Conservation (phyloP, 2,888 invertebrate genomes). For the Augochlorella aurata region DNA sequence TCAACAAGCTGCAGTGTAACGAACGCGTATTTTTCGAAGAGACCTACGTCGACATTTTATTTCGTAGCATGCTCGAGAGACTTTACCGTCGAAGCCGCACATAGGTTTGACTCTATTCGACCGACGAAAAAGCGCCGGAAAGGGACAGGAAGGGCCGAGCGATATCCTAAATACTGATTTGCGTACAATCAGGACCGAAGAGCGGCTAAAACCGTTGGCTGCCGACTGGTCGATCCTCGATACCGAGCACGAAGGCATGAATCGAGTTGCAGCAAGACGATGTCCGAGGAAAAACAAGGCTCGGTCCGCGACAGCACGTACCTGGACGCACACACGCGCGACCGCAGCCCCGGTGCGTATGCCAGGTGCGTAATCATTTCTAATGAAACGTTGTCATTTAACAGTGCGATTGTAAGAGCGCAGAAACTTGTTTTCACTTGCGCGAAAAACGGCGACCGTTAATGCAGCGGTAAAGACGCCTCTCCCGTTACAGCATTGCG, state of each 20-base stretch:
- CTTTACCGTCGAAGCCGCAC: too few species aligned
- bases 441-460: conserved; percentile 82
- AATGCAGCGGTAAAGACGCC: conserved; percentile 82
- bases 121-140: too few species aligned
- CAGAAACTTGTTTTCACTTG: conserved; percentile 80
- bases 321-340: conserved; percentile 28
- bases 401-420: conserved; percentile 77
- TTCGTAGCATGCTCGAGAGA: too few species aligned
- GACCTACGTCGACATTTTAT: background rate
- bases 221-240: conserved; percentile 28
- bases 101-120: too few species aligned
- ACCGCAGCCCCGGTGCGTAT: conserved; percentile 30
- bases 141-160: background rate
- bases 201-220: background rate
- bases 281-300: conserved; percentile 47
- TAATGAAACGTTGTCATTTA: conserved; percentile 80
- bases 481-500: conserved; percentile 81
- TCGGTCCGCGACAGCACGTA: conserved; percentile 32
- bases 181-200: background rate
- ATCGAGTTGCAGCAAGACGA: conserved; percentile 15
- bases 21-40: background rate
- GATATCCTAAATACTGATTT: conserved; percentile 10
- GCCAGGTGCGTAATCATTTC: conserved; percentile 78
- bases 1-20: background rate
- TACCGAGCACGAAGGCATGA: conserved; percentile 40